Conservation (phyloP, 2,113 vertebrate species). For the Poeciliopsis retropinna region DNA sequence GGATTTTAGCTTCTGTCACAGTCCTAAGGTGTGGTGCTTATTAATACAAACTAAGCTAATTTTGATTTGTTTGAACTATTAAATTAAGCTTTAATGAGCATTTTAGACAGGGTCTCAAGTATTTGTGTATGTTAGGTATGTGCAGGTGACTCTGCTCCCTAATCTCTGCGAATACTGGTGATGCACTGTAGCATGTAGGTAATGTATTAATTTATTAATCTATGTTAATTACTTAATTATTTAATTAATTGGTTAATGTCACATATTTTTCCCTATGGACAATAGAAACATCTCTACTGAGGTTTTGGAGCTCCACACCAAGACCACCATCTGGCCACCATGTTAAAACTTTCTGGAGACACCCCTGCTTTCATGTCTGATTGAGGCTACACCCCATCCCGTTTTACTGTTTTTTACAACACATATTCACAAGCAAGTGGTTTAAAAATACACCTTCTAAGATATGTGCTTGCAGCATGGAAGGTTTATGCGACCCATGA, state of each 20-base stretch:
- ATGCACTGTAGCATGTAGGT: neutral
- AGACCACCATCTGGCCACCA: neutral
- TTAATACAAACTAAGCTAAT: too few species aligned
- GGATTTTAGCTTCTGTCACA: too few species aligned
- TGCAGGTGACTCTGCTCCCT: too few species aligned
- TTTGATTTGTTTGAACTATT: too few species aligned
- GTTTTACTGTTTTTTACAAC: neutral
- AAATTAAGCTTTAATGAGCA: too few species aligned
- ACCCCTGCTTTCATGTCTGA: neutral
- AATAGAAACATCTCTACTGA: neutral
- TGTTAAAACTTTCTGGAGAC: neutral
- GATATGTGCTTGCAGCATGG: neutral
- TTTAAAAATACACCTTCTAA: neutral
- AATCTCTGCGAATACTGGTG: too few species aligned
- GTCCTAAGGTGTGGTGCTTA: too few species aligned
- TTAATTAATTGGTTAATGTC: neutral
- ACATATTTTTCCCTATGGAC: neutral
- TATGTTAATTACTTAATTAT: too few species aligned
- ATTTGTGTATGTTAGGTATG: too few species aligned
- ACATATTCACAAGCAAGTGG: neutral
- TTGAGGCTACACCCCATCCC: neutral
- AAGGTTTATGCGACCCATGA: neutral
- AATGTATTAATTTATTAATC: too few species aligned
- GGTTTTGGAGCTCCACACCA: neutral
- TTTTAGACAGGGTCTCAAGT: too few species aligned